phyloP scores from a whole-genome alignment of 1,140 invertebrate species.

The Odontomachus brunneus region DNA sequence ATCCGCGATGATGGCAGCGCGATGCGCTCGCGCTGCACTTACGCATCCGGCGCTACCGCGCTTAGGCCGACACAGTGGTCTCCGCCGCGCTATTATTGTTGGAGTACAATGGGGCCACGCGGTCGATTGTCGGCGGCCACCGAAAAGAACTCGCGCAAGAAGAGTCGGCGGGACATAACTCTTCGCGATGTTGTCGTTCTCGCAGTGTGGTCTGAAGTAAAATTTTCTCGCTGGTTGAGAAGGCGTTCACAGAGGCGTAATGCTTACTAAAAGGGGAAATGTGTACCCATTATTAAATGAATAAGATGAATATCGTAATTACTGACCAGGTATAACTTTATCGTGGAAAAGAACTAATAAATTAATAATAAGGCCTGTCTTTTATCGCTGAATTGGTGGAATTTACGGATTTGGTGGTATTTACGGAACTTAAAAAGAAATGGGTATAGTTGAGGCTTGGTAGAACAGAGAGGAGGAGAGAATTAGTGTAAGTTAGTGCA shows the following conservation, averaged over 20 bases:
- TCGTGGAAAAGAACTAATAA: too few relatives aligned
- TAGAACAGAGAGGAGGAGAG: too few relatives aligned
- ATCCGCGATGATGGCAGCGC: slow-evolving; percentile 24
- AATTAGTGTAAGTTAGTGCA: too few relatives aligned
- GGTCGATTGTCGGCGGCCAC: neutral
- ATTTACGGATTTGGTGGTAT: too few relatives aligned
- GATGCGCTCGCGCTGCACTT: slow-evolving; percentile 8
- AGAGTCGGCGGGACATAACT: neutral
- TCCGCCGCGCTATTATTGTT: slow-evolving; percentile 31
- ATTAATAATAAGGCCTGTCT: too few relatives aligned
- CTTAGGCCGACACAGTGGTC: slow-evolving; percentile 1
- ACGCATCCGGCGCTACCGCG: slow-evolving; percentile 3
- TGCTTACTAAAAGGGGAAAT: neutral
- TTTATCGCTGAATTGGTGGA: too few relatives aligned
- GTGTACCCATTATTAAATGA: neutral
- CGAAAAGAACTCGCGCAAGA: slow-evolving; percentile 26
- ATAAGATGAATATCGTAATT: neutral
- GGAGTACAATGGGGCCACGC: slow-evolving; percentile 37
- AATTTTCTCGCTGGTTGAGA: neutral
- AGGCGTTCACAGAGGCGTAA: too few relatives aligned
- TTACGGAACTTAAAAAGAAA: too few relatives aligned
- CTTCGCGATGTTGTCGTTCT: neutral
- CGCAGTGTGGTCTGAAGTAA: too few relatives aligned
- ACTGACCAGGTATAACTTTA: too few relatives aligned
- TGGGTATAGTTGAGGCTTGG: too few relatives aligned